Percentiles rank a stretch among this genome's conserved stretches.
phyloP scores from a whole-genome alignment of 2,888 invertebrate species.

The Hymenopus coronatus region DNA sequence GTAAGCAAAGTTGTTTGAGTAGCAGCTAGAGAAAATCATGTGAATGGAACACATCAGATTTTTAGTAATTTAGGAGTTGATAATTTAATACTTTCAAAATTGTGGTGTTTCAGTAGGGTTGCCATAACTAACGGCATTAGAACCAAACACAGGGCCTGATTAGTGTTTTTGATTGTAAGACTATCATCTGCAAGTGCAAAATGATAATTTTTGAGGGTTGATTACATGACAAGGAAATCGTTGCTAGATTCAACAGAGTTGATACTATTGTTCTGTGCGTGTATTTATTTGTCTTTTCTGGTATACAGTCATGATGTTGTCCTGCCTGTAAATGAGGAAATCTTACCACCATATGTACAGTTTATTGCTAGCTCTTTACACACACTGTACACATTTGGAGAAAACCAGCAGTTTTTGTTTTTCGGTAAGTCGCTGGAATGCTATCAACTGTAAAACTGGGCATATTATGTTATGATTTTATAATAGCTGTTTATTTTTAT shows the following conservation, averaged over 20 bases:
- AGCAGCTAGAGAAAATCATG: too few species aligned
- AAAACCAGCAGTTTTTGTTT: slow-evolving; percentile 17
- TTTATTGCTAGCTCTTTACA: slow-evolving; percentile 31
- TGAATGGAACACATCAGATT: too few species aligned
- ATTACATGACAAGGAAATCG: too few species aligned
- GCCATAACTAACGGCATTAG: too few species aligned
- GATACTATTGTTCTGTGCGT: not conserved
- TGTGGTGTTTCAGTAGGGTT: too few species aligned
- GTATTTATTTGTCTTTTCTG: not conserved
- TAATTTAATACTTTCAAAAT: too few species aligned
- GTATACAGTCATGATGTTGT: not conserved
- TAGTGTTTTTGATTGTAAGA: too few species aligned
- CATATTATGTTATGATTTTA: not conserved
- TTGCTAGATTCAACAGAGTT: not conserved
- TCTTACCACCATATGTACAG: slow-evolving; percentile 28
- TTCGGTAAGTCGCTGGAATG: slow-evolving; percentile 25
- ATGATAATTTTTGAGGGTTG: too few species aligned
- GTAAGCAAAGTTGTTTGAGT: too few species aligned
- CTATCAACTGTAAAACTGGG: not conserved
- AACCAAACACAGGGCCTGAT: too few species aligned
- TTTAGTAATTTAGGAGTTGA: too few species aligned
- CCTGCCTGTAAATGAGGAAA: not conserved
- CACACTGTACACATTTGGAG: slow-evolving; percentile 29
- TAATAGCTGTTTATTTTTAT: slow-evolving; percentile 7
- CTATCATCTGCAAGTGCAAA: too few species aligned